Conservation (phyloP, 2,113 vertebrate genomes). For the Poicephalus meyeri region DNA sequence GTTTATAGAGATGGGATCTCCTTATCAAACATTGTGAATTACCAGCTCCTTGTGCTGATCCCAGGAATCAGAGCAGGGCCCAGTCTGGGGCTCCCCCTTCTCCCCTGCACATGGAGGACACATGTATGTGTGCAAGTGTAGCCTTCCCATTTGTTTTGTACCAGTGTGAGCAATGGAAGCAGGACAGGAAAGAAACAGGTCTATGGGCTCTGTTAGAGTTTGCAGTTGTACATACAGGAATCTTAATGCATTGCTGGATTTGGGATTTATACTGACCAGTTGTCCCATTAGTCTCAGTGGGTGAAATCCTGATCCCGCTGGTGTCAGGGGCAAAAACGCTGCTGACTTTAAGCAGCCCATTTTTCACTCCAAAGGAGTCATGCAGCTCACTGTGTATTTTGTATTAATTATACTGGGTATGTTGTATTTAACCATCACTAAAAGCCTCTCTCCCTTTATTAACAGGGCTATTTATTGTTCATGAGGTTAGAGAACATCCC, state of each 20-base stretch:
- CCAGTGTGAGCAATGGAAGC: fast-evolving
- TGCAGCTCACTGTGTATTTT: not conserved
- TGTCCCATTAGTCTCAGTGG: not conserved
- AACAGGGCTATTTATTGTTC: not conserved
- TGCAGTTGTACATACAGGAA: fast-evolving
- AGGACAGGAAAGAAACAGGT: not conserved
- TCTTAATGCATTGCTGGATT: not conserved
- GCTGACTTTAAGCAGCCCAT: not conserved
- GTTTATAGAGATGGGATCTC: not conserved
- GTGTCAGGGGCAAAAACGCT: not conserved
- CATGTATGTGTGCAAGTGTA: not conserved
- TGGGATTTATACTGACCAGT: not conserved
- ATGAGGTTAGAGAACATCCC: not conserved
- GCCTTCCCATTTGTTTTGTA: not conserved
- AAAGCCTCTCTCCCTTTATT: constrained; percentile 19
- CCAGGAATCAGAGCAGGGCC: fast-evolving
- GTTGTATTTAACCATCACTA: constrained; percentile 11
- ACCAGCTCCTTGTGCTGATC: not conserved
- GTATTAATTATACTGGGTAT: not conserved
- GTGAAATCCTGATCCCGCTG: not conserved
- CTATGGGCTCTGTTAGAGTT: not conserved
- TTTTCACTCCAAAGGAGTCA: not conserved
- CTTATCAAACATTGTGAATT: not conserved
- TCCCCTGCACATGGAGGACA: not conserved
- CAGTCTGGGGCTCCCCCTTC: not conserved